A percentile compares a stretch with the other conserved stretches of the same genome.
Evolutionary conservation across 2,797 vertebrate genomes (phyloP).

Genomic region (Salmo trutta): DNA sequence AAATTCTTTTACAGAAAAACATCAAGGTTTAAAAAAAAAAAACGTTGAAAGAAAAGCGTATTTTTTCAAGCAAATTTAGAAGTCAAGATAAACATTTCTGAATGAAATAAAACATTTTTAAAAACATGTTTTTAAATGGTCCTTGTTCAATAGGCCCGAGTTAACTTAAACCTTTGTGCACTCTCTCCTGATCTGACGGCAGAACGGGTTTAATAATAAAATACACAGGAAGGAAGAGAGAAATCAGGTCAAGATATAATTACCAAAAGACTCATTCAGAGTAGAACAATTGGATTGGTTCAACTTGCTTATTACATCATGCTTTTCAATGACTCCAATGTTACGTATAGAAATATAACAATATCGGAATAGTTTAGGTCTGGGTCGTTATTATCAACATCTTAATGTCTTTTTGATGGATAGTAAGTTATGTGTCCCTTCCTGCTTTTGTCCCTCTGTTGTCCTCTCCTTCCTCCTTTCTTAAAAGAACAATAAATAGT

Average conservation of each 20-base stretch:
- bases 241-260: conserved; percentile 41
- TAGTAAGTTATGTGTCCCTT: conserved; percentile 63
- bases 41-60: conserved; percentile 16
- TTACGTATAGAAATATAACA: conserved; percentile 65
- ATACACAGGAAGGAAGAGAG: conserved; percentile 6
- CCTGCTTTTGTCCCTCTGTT: conserved; percentile 71
- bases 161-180: conserved; percentile 79
- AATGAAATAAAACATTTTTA: conserved; percentile 60
- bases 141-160: conserved; percentile 81
- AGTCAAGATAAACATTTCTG: conserved; percentile 37
- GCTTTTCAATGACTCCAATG: conserved; percentile 67
- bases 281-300: conserved; percentile 65
- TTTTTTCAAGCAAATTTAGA: background rate
- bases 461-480: conserved; percentile 72
- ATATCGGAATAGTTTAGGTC: conserved; percentile 51
- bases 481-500: conserved; percentile 85
- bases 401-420: conserved; percentile 59
- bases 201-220: conserved; percentile 38
- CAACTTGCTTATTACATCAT: conserved; percentile 78
- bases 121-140: conserved; percentile 71
- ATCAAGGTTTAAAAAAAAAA: conserved; percentile 42
- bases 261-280: conserved; percentile 44
- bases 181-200: conserved; percentile 59
- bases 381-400: no score
- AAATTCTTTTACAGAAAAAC: conserved; percentile 42